Base-by-base conservation (phyloP, 2,888 invertebrate species). In the Ichneumoninae sp. region DNA sequence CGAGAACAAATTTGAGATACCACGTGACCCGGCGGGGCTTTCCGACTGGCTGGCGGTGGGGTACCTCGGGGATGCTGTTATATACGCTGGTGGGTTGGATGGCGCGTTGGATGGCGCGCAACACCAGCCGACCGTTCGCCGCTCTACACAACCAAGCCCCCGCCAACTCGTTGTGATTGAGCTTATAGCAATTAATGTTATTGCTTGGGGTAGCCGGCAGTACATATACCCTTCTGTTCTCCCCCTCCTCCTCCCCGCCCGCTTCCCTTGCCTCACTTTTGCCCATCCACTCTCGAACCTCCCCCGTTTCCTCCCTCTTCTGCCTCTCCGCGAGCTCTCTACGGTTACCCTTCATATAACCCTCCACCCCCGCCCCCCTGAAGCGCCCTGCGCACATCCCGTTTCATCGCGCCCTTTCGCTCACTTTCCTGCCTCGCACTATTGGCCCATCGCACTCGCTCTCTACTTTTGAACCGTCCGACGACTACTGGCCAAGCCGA, bases 171-270 rank as follows among this genome's bases (percentile, higher is more conserved):
- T 89, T 87, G 87, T 88, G 88, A 91, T 91, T 89, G 91, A 90
- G 90, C 91, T 90, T 91, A 90, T 89, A 90, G 91, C 91, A 92
- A 92, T 92, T 92, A 92, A 92, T 90, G 90, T 91, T 92, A 92
- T 92, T 92, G 91, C 91, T 90, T 86, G 88, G 88, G 89, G 89
- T 86, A 87, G 88, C 86, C 85, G 81, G 85, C 85, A 47, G 52
- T 75, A 75, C 75, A 75, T 65, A 52, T 30, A 81, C 71, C 54
- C 71, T 26, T 60, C 70, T 50, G 69, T 40, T 52, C 76, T 52
- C 81, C 40, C 40, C 40, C 40, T 1, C 40, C 40, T 1, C 40
- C 40, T 10, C 8, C 8, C 1, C 36, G 8, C 40, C 36, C 13
- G 19, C n/a, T 60, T 63, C 76, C 70, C 76, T 71, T 44, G 30